Base-by-base conservation (phyloP, 2,797 vertebrate species). In the Podargus strigoides region DNA sequence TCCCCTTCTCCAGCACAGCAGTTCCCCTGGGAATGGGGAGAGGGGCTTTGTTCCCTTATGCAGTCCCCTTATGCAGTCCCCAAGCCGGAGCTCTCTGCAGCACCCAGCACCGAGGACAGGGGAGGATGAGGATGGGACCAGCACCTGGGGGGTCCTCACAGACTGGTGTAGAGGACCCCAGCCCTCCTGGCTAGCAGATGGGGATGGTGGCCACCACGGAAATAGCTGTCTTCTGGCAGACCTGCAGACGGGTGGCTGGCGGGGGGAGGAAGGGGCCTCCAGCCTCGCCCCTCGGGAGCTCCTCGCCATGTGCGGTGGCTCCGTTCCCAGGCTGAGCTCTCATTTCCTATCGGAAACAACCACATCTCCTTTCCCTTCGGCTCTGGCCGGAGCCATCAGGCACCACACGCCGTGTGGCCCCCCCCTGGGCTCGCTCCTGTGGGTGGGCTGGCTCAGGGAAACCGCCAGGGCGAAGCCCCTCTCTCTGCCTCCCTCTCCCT, bases 151-250 rank as follows among this genome's bases (percentile, higher is more conserved):
- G 6, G 3, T 63, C 36, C 44, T 75, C 6, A 0, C 23, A 39
- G 52, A 10, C 10, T 1, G 0, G 27, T 2, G 0, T 1, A 28
- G 18, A n/a, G 18, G 44, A 34, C 28, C 44, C 58, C 32, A 16
- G 3, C 2, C 5, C n/a, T 58, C 69, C 39, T 9, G 74, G 56
- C 1, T 8, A 75, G 64, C 39, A 34, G 67, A 32, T 19, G 79
- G 68, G 62, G 80, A 24, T 0, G 6, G 30, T 0, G 9, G 49
- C 74, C 67, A 41, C 1, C 7, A 8, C 75, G 62, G 62, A 64
- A 37, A 7, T 0, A 16, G 62, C 7, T 49, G 32, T 46, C 85
- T 82, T 53, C 34, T 53, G 91, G 63, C 69, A 58, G 49, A 37
- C 7, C 79, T 34, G 64, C 64, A 52, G 59, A 9, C 23, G 6